Evolutionary conservation across 2,113 vertebrate species (phyloP).

Genomic region (Gopherus evgoodei): DNA sequence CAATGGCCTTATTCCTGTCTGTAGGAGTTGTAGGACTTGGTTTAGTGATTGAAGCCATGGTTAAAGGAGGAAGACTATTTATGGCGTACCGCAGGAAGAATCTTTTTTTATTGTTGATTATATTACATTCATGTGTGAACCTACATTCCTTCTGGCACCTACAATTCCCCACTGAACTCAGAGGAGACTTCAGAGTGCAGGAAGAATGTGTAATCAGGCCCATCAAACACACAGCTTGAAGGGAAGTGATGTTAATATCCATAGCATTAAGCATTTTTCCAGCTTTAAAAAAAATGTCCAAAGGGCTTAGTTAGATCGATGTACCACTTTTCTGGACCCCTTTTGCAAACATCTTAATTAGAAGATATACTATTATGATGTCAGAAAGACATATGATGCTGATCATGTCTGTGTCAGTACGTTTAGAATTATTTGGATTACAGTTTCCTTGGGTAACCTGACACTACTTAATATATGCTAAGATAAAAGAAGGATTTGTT

Average conservation of each 20-base stretch:
- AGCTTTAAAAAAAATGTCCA: slow-evolving; percentile 21
- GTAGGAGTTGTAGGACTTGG: neutral
- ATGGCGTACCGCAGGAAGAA: neutral
- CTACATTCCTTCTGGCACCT: neutral
- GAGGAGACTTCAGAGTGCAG: slow-evolving; percentile 8
- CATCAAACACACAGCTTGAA: slow-evolving; percentile 43
- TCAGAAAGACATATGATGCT: neutral
- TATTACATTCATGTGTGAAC: neutral
- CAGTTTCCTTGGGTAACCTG: neutral
- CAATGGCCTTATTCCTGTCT: neutral
- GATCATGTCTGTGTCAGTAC: neutral
- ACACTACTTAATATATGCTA: neutral
- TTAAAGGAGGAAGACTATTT: neutral
- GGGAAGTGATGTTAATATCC: slow-evolving; percentile 19
- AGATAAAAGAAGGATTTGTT: neutral
- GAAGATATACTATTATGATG: neutral
- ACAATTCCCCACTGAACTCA: neutral
- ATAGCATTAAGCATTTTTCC: slow-evolving; percentile 12
- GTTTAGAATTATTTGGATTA: neutral
- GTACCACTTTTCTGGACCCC: neutral
- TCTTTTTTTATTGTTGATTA: neutral
- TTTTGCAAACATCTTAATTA: neutral
- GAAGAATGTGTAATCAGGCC: slow-evolving; percentile 9
- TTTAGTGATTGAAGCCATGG: neutral
- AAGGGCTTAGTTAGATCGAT: slow-evolving; percentile 7